Evolutionary conservation across 2,797 vertebrate species (phyloP).

Genomic region (Gila robusta): DNA sequence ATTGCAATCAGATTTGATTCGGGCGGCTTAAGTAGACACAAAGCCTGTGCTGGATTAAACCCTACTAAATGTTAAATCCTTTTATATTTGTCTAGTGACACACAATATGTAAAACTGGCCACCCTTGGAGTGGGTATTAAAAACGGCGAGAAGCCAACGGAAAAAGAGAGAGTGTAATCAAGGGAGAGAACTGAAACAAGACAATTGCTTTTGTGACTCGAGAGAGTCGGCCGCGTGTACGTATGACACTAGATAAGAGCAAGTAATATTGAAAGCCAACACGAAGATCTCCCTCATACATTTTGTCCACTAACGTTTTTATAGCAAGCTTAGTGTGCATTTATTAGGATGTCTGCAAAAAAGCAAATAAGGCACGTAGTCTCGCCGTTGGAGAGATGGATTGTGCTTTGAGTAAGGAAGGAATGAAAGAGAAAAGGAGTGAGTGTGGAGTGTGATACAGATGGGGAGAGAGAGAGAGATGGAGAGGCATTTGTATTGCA

Average conservation of each 20-base stretch:
- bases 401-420: constrained; percentile 52
- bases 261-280: constrained; percentile 64
- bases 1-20: constrained; percentile 83
- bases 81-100: constrained; percentile 83
- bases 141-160: constrained; percentile 56
- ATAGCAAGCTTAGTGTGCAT: constrained; percentile 69
- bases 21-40: constrained; percentile 79
- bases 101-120: constrained; percentile 86
- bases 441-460: constrained; percentile 27
- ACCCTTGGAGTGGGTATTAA: constrained; percentile 80
- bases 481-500: constrained; percentile 65
- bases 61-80: constrained; percentile 84
- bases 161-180: constrained; percentile 30
- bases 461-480: constrained; percentile 18
- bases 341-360: constrained; percentile 65
- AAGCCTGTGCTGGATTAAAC: constrained; percentile 81
- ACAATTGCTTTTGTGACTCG: constrained; percentile 69
- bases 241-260: constrained; percentile 65
- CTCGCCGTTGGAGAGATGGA: constrained; percentile 60
- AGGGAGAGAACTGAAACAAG: constrained; percentile 56
- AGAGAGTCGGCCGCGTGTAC: constrained; percentile 55
- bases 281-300: constrained; percentile 63
- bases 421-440: constrained; percentile 38
- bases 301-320: constrained; percentile 65
- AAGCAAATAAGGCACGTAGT: constrained; percentile 11